phyloP scores from a whole-genome alignment of 2,888 invertebrate genomes.

The Stenoptilia bipunctidactyla region DNA sequence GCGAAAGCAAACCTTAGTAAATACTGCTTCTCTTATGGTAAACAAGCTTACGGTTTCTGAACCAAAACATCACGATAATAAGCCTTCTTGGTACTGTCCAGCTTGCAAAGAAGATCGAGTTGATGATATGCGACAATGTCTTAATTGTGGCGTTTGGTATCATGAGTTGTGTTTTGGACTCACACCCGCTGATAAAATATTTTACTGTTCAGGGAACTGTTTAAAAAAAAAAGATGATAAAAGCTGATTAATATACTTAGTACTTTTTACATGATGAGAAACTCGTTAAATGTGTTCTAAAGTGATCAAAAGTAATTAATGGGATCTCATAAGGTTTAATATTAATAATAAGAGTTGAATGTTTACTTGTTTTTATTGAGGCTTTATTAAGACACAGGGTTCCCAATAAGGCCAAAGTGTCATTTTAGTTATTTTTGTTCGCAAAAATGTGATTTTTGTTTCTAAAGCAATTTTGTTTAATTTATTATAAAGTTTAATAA shows the following conservation, averaged over 20 bases:
- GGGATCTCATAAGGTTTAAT: background rate
- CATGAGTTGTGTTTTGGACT: conserved; percentile 18
- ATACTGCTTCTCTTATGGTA: too few relatives aligned
- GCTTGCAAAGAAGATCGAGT: too few relatives aligned
- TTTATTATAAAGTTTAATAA: conserved; percentile 12
- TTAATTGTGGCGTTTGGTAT: conserved; percentile 17
- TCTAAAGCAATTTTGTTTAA: background rate
- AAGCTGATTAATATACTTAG: conserved; percentile 5
- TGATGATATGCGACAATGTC: background rate
- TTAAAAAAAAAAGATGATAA: conserved; percentile 11
- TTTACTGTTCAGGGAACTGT: conserved; percentile 17
- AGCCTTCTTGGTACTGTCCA: background rate
- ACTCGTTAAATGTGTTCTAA: too few relatives aligned
- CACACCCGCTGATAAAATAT: conserved; percentile 17
- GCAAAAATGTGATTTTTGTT: too few relatives aligned
- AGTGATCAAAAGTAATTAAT: background rate
- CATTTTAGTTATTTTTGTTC: too few relatives aligned
- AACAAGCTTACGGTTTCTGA: too few relatives aligned
- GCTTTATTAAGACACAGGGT: too few relatives aligned
- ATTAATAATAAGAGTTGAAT: background rate
- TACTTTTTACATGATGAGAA: conserved; percentile 2
- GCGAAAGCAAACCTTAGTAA: too few relatives aligned
- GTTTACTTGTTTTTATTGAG: too few relatives aligned
- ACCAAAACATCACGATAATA: background rate
- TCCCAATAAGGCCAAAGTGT: too few relatives aligned